Evolutionary conservation across 2,797 vertebrate genomes (phyloP), one percentile per base, ranked within the genome.

Genomic region (Botia kubotai): DNA sequence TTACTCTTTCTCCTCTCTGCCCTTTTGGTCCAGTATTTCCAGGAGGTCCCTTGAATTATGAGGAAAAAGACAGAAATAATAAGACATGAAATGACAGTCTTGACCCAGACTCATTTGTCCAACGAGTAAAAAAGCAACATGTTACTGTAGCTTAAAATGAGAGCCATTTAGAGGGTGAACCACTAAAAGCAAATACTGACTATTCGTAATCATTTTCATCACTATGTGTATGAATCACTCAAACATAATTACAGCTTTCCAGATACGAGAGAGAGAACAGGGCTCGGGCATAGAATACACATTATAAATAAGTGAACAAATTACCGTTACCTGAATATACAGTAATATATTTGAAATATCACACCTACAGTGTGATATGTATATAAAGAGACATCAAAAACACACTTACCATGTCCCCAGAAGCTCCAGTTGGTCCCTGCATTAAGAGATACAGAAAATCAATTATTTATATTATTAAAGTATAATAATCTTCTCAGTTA

Each of bases 1-100:
- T 93, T 85, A 97, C 96, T 87, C 95, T 94, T 75, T 97, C 95
- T 86, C 96, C 96, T 91, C 96, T 95, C 19, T 96, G 96, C 36
- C 96, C 96, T 0, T 89, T 93, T 29, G 90, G 86, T 86, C 96
- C 96, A 7, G 95, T 85, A 52, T 87, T 83, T 29, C 96, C 96
- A 2, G 90, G 91, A 67, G 82, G 86, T 10, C 96, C 96, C 96
- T 97, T 82, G 6, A 78, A 89, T 17, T 33, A 16, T 71, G 60
- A 26, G 16, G 77, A 23, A 77, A 4, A 66, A 3, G 36, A 4
- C 0, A 55, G 36, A 10, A 33, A 53, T 10, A 75, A 16, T 39
- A 8, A 66, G 8, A 72, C 2, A 53, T 67, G 39, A 74, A 80
- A 65, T 17, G 2, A 29, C 0, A 12, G 8, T n/a, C 2, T 23